Evolutionary conservation across 1,140 invertebrate genomes (phyloP), one percentile per base, ranked within the genome.

Genomic region (Achroia grisella): DNA sequence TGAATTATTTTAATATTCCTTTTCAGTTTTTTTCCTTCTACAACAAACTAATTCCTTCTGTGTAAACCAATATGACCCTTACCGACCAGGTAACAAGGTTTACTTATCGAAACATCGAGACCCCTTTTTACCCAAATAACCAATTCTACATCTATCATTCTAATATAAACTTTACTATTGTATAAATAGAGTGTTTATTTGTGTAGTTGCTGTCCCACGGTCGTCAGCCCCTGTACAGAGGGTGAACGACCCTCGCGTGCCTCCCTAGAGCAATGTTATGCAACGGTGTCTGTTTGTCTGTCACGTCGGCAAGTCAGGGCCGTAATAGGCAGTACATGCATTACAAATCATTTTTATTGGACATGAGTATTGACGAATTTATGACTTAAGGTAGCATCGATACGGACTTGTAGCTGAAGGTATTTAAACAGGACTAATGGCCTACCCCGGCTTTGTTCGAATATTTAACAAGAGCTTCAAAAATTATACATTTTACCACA

Each of bases 231-330:
- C 15, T n/a, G 11, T 17, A 13, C 1, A 15, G 56, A 52, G 58
- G 59, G 55, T 62, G 59, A 64, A 55, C 48, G 57, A 54, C 56
- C 61, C 56, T 39, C 42, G 34, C 46, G 51, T 43, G 17, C 17
- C 17, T 23, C 17, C 17, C 17, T 3, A 23, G 17, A 23, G 17
- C 17, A 23, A 23, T 49, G 30, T 37, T 37, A 37, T 36, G 44
- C 40, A 44, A 44, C 36, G 36, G 9, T 48, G 47, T 39, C 39
- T 43, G 43, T 33, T 39, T 36, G 51, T 39, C 35, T 36, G 40
- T 44, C 42, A 39, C 41, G 39, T 29, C 41, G 40, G 40, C 44
- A 53, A 53, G 51, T 39, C 45, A 48, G 41, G 41, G 40, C 13
- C 10, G 41, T 43, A 15, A 43, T 43, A 31, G 14, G 2, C 17